Evolutionary conservation across 2,797 vertebrate genomes (phyloP).

Genomic region (Adrianichthys oophorus): DNA sequence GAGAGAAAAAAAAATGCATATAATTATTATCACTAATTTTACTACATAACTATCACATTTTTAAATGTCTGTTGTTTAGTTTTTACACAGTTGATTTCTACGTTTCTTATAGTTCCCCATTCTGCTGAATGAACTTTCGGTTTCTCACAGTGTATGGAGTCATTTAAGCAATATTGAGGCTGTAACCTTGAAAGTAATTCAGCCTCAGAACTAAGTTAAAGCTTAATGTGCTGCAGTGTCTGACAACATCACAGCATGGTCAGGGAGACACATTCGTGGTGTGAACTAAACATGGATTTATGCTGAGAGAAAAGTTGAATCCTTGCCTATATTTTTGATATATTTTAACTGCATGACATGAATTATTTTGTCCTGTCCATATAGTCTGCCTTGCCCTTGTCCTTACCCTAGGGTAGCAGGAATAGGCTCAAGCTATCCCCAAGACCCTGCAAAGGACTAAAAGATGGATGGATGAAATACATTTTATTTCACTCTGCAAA

Average conservation of each 20-base stretch:
- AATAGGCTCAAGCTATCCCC: no score
- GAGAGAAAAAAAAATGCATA: neutral
- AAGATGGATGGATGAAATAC: no score
- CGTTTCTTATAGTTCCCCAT: conserved; percentile 39
- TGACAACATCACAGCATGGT: neutral
- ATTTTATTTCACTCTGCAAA: no score
- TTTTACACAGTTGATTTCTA: conserved; percentile 20
- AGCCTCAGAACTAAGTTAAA: conserved; percentile 26
- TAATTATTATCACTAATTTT: conserved; percentile 37
- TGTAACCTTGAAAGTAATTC: conserved; percentile 39
- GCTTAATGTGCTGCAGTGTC: conserved; percentile 11
- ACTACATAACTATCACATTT: conserved; percentile 35
- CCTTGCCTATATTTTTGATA: conserved; percentile 2
- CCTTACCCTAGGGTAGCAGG: no score
- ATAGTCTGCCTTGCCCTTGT: neutral
- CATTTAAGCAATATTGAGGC: conserved; percentile 31
- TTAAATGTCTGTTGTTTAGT: no score
- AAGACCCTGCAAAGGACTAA: no score
- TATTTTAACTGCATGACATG: neutral
- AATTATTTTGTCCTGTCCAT: neutral
- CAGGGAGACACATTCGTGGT: conserved; percentile 4
- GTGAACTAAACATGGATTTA: conserved; percentile 10
- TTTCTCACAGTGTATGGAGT: conserved; percentile 21
- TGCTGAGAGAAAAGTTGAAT: conserved; percentile 6
- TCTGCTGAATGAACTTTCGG: conserved; percentile 31